These are phyloP conservation scores for Papilio elwesi DNA, from an alignment of 2,888 invertebrate genomes.

Conservation along the genomic window DNA sequence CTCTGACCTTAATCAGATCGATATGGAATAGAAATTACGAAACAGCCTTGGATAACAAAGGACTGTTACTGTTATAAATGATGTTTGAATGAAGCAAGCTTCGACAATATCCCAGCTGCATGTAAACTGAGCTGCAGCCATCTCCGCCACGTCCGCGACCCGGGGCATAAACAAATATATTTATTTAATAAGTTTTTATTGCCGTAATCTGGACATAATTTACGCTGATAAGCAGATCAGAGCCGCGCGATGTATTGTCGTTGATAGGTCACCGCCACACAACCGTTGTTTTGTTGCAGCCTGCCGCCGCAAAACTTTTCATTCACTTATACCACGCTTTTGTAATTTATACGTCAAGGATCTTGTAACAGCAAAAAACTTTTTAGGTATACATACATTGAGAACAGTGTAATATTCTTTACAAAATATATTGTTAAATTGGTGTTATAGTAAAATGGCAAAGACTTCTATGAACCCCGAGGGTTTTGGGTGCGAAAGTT, in stretches of 20 bases:
- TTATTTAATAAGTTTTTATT: constrained; percentile 82
- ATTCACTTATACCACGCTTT: not conserved
- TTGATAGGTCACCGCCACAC: constrained; percentile 46
- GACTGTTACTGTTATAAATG: too few species aligned
- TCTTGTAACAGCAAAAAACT: not conserved
- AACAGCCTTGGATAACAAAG: not conserved
- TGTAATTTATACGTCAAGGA: constrained; percentile 4
- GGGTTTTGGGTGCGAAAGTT: too few species aligned
- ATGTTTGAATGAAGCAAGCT: too few species aligned
- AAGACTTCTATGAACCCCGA: too few species aligned
- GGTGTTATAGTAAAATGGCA: too few species aligned
- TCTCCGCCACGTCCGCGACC: constrained; percentile 42
- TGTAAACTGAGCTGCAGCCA: constrained; percentile 48
- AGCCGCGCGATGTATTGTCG: constrained; percentile 60
- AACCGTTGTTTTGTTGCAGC: not conserved
- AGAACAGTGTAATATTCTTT: too few species aligned
- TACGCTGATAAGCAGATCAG: constrained; percentile 79
- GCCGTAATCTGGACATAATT: constrained; percentile 78
- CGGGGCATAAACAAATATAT: constrained; percentile 78
- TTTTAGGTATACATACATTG: too few species aligned
- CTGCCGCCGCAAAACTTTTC: constrained; percentile 57
- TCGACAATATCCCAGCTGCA: constrained; percentile 38
- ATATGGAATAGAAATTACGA: not conserved
- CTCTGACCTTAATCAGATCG: too few species aligned
- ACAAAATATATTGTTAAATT: too few species aligned